A percentile compares a stretch with the other conserved stretches of the same genome.
phyloP scores from a whole-genome alignment of 2,888 invertebrate genomes.

The Isotomurus palustris region DNA sequence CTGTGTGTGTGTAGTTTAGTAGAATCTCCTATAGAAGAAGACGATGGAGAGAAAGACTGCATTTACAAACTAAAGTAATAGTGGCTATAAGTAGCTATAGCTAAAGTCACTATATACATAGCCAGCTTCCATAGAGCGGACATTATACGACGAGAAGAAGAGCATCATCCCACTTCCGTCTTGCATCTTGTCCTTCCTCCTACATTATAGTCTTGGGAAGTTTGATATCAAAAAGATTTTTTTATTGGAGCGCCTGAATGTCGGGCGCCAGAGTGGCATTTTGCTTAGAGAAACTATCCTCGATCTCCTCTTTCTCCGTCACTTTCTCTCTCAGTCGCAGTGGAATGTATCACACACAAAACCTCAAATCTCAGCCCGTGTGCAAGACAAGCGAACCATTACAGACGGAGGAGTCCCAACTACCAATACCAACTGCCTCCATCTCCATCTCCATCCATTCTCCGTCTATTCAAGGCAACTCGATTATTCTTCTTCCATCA shows the following conservation, averaged over 20 bases:
- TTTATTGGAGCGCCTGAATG: slow-evolving; percentile 46
- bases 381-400: no score
- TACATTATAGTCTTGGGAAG: no score
- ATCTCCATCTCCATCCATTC: no score
- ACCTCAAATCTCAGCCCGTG: no score
- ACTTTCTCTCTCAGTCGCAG: neutral
- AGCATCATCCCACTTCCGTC: no score
- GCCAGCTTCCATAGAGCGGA: neutral
- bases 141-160: no score
- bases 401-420: no score
- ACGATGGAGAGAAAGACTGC: neutral
- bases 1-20: neutral
- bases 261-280: slow-evolving; percentile 47
- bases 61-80: no score
- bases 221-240: slow-evolving; percentile 41
- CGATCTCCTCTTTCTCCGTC: slow-evolving; percentile 2
- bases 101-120: neutral
- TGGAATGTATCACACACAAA: neutral
- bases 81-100: neutral
- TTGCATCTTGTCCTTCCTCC: no score
- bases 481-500: no score
- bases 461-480: no score
- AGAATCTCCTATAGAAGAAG: neutral
- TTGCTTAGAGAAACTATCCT: slow-evolving; percentile 45
- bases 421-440: no score